These are phyloP conservation scores for Prionace glauca DNA, from an alignment of 2,797 vertebrate species.

Conservation along the genomic window DNA sequence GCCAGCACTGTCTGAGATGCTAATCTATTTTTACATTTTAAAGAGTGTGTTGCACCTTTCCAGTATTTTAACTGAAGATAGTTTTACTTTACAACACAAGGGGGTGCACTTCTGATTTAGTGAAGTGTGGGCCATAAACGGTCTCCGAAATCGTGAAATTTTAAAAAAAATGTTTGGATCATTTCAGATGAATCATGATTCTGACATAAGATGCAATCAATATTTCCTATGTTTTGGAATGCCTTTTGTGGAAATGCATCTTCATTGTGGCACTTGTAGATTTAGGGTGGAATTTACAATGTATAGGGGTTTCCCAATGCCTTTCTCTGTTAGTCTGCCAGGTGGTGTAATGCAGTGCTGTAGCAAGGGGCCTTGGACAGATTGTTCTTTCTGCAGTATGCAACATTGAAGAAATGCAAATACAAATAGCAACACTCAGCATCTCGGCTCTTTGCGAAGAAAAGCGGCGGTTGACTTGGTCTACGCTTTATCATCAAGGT, in stretches of 20 bases:
- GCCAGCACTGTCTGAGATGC: not conserved
- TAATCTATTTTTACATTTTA: not conserved
- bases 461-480: not conserved
- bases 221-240: not conserved
- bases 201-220: not conserved
- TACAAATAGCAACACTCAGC: not conserved
- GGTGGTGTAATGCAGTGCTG: not conserved
- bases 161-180: not conserved
- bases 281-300: not conserved
- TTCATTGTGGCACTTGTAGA: too few relatives aligned
- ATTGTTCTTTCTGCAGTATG: not conserved
- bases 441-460: not conserved
- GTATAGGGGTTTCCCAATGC: not conserved
- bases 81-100: slow-evolving; percentile 17
- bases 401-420: not conserved
- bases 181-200: not conserved
- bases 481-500: not conserved
- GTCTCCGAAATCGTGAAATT: not conserved
- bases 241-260: not conserved
- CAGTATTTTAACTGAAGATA: not conserved
- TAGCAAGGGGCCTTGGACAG: not conserved
- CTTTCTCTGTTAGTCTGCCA: not conserved
- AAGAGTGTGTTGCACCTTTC: not conserved
- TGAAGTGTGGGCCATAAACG: not conserved
- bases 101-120: not conserved